Evolutionary conservation across 2,888 invertebrate genomes (phyloP), one percentile per base, ranked within the genome.

Genomic region (Protophormia terraenovae): DNA sequence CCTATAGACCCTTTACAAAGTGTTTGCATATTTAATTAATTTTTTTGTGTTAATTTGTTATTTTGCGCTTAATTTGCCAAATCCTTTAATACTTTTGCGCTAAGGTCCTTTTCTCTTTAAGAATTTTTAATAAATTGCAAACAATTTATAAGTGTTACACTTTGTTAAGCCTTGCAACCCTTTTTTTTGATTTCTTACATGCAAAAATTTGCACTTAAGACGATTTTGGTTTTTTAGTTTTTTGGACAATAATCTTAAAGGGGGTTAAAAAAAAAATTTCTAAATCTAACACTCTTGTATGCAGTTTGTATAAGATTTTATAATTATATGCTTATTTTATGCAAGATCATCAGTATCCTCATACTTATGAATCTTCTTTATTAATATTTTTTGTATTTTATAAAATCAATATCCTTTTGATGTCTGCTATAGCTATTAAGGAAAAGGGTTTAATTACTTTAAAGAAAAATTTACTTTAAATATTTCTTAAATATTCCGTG

Each of bases 281-380:
- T n/a, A n/a, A 35, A 29, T 3, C 19, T 50, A 27, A n/a, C 41
- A 53, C 12, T 19, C n/a, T 12, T 47, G 8, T 67, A 32, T 32
- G 35, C 14, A 12, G 5, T 58, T 47, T 45, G n/a, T 29, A 38
- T 55, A 45, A 67, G 50, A 62, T 24, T 53, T 24, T 58, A 24
- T 72, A 80, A 80, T 84, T 72, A 80, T 71, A 80, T 80, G 84
- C 77, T 62, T 58, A 78, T 78, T 84, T 81, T 73, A 81, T 77
- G 84, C 77, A 62, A 35, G 53, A 62, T 84, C 72, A 80, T 76
- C 62, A 27, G n/a, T n/a, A n/a, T n/a, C n/a, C n/a, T n/a, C n/a
- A n/a, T n/a, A n/a, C n/a, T n/a, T n/a, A n/a, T n/a, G n/a, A n/a
- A n/a, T n/a, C n/a, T n/a, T n/a, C n/a, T n/a, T 47, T 72, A 47